Evolutionary conservation across 2,888 invertebrate genomes (phyloP), one percentile per base, ranked within the genome.

Genomic region (Macrophya annulata): DNA sequence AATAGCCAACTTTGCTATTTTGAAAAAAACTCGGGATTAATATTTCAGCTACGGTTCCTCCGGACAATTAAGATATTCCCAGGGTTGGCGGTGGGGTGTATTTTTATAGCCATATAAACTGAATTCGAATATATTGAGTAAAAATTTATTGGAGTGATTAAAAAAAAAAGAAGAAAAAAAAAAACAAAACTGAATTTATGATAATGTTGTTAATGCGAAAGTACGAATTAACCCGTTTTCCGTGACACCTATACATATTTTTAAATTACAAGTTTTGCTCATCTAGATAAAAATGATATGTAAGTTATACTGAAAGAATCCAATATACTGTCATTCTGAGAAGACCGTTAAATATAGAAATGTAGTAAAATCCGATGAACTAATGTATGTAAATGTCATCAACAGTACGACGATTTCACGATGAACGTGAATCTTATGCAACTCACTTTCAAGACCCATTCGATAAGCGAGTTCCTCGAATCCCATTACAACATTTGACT

Each of bases 381-480:
- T 62, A n/a, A n/a, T n/a, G n/a, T n/a, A n/a, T n/a, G n/a, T n/a
- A n/a, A n/a, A n/a, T n/a, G n/a, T n/a, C n/a, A 48, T 48, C 62
- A 12, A 62, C 12, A 9, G 25, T 25, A 10, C 25, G 21, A 62
- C 12, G 40, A 40, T 17, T 71, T 37, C 1, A 43, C 45, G 10
- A 37, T 17, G 9, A 72, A 72, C n/a, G 10, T 45, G 12, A 45
- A 45, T 43, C 45, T 74, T 55, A 77, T 62, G 48, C 31, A 37
- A 94, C 95, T 94, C 92, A 96, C 96, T 96, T 94, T 98, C 98
- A 76, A 98, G 94, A 2, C 97, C 97, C 94, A 98, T 95, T 87
- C 96, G 95, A 91, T 97, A 97, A 1, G 97, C 96, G 82, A 97
- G 94, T 87, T 96, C 96, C 88, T 97, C 97, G 91, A 98, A 96